Conservation (phyloP, 2,797 vertebrate species). For the Eulemur rubriventer region DNA sequence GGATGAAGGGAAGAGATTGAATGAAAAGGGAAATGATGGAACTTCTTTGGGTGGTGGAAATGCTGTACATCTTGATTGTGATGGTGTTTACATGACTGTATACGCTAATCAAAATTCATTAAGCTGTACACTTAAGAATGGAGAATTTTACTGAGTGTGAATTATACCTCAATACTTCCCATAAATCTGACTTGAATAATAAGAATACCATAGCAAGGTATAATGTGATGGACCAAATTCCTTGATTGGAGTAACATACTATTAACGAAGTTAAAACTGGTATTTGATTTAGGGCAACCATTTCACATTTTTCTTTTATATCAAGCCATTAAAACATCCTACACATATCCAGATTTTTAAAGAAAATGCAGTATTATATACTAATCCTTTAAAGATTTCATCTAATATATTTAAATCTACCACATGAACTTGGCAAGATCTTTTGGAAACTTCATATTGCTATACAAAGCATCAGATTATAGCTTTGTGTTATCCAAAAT, state of each 20-base stretch:
- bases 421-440: background rate
- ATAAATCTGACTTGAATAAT: background rate
- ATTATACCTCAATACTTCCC: background rate
- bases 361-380: background rate
- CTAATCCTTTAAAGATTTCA: background rate
- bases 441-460: background rate
- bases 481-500: background rate
- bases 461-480: background rate
- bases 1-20: background rate
- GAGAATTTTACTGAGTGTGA: background rate
- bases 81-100: background rate
- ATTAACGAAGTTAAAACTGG: background rate
- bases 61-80: background rate
- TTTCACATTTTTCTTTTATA: background rate
- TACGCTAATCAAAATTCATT: background rate
- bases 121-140: background rate
- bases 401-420: background rate
- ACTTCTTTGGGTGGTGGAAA: background rate
- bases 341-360: background rate
- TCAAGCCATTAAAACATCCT: background rate
- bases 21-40: background rate
- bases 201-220: background rate
- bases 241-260: background rate
- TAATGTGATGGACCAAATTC: background rate
- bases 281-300: background rate